Evolutionary conservation across 2,113 vertebrate species (phyloP), one percentile per base, ranked within the genome.

Genomic region (Phyllopteryx taeniolatus): DNA sequence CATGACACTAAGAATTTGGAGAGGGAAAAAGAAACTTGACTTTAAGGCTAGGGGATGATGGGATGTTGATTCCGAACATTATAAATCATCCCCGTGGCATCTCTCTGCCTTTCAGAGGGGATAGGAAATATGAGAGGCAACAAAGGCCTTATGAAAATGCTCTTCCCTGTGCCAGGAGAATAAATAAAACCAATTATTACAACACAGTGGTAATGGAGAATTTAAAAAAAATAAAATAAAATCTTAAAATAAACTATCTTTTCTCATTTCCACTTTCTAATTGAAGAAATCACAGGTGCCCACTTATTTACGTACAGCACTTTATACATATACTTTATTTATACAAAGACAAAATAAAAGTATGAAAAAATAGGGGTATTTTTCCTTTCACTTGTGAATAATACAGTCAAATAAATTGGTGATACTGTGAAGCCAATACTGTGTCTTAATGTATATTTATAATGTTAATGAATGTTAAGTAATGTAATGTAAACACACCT

Each of bases 181-280:
- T 81, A 83, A 88, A 88, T 77, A 83, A 75, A 83, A 86, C 14
- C 74, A 61, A 76, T 84, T 80, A 85, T 86, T 81, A 80, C 62
- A 70, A 70, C 64, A 76, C 44, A 22, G 43, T 70, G 20, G 71
- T 76, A 56, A 11, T n/a, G 11, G 8, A 78, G 67, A 61, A 75
- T 63, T n/a, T 27, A 1, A 27, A 27, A 9, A 59, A 75, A 64
- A 76, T 79, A 62, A 44, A 43, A 17, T 2, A 39, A 5, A 27
- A 27, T 27, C 22, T 71, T 31, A n/a, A n/a, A n/a, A n/a, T 27
- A 27, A 27, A 27, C 27, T 62, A 65, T 57, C 69, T 80, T 60
- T 1, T 27, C 59, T 61, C 49, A 78, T 79, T 81, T 70, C 60
- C 74, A 63, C 67, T 51, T 63, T 77, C 22, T 77, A 67, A 77